phyloP scores from a whole-genome alignment of 2,113 vertebrate species.

The Nesogale talazaci region DNA sequence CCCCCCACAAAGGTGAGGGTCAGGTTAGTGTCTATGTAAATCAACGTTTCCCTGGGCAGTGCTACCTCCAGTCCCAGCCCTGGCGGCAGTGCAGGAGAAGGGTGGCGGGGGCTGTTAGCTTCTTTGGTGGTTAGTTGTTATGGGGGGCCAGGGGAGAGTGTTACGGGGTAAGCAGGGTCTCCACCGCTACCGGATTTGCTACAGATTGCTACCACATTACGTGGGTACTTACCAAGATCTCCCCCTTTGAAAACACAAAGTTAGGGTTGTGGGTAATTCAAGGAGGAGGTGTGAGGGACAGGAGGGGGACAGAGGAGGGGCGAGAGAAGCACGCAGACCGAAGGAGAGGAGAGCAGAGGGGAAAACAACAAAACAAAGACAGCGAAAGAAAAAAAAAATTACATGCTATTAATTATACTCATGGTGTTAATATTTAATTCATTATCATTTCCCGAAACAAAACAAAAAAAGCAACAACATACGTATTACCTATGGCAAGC shows the following conservation, averaged over 20 bases:
- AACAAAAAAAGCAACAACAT: slow-evolving; percentile 67
- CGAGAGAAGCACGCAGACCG: slow-evolving; percentile 78
- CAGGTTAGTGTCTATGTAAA: slow-evolving; percentile 57
- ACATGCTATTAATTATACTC: slow-evolving; percentile 97
- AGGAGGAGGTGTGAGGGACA: slow-evolving; percentile 73
- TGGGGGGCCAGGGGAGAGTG: not conserved
- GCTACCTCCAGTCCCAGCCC: not conserved
- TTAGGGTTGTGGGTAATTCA: slow-evolving; percentile 83
- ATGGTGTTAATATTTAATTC: slow-evolving; percentile 88
- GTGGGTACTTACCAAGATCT: slow-evolving; percentile 98
- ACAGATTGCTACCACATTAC: slow-evolving; percentile 61
- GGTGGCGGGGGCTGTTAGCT: slow-evolving; percentile 38
- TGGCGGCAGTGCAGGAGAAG: not conserved
- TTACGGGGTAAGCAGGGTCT: slow-evolving; percentile 30
- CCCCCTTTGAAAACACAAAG: slow-evolving; percentile 91
- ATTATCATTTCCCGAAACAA: slow-evolving; percentile 78
- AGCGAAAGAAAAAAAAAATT: slow-evolving; percentile 87
- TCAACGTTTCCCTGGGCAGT: not conserved
- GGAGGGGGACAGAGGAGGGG: slow-evolving; percentile 79
- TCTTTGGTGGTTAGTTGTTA: slow-evolving; percentile 23
- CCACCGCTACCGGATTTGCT: slow-evolving; percentile 54
- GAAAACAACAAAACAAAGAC: slow-evolving; percentile 43
- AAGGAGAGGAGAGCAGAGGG: slow-evolving; percentile 85
- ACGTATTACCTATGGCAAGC: slow-evolving; percentile 68
- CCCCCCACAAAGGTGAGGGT: not conserved